Evolutionary conservation across 2,888 invertebrate species (phyloP).

Genomic region (Andrena fulva): DNA sequence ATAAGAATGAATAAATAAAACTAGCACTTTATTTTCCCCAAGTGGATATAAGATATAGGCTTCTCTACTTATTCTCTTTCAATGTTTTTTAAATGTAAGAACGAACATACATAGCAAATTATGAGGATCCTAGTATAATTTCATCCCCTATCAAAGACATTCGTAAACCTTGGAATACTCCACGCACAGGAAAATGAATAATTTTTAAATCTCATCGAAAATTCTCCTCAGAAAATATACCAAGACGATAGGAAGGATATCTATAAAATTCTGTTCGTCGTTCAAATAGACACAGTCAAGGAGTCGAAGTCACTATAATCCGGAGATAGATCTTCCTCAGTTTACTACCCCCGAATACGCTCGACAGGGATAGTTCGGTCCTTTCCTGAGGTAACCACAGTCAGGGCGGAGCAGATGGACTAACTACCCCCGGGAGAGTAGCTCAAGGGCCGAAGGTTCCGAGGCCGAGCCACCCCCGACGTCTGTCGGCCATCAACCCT

Average conservation of each 20-base stretch:
- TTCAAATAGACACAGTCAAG: slow-evolving; percentile 53
- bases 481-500: slow-evolving; percentile 78
- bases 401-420: slow-evolving; percentile 79
- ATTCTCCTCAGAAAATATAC: not conserved
- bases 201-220: not conserved
- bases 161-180: not conserved
- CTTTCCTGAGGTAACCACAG: slow-evolving; percentile 70
- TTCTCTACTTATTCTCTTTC: no score
- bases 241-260: slow-evolving; percentile 15
- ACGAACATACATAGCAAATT: no score
- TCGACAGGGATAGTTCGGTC: slow-evolving; percentile 32
- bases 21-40: no score
- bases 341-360: slow-evolving; percentile 67
- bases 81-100: no score
- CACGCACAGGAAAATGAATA: not conserved
- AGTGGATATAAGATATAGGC: no score
- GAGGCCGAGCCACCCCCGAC: slow-evolving; percentile 71
- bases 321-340: slow-evolving; percentile 62
- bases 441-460: slow-evolving; percentile 73
- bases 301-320: slow-evolving; percentile 21
- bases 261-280: slow-evolving; percentile 50
- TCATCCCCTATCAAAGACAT: not conserved
- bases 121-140: not conserved
- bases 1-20: no score
- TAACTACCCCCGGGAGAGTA: slow-evolving; percentile 81